phyloP scores from a whole-genome alignment of 2,888 invertebrate genomes.

The Cryptocephalus primarius region DNA sequence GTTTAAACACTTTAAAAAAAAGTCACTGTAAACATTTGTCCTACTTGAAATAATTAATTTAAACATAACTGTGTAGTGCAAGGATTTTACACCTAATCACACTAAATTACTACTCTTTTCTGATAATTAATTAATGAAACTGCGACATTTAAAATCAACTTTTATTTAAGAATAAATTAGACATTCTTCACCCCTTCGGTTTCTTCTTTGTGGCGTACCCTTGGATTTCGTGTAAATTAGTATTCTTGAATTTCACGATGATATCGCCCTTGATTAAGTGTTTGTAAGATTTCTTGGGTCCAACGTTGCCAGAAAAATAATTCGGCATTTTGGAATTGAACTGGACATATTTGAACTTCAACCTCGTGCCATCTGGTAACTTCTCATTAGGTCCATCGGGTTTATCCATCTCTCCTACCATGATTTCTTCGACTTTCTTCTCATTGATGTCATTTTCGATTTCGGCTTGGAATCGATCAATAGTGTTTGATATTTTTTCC shows the following conservation, averaged over 20 bases:
- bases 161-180: too few relatives aligned
- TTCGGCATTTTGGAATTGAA: conserved; percentile 16
- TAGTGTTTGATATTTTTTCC: conserved; percentile 21
- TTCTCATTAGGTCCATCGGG: conserved; percentile 22
- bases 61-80: too few relatives aligned
- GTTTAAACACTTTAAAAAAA: too few relatives aligned
- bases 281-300: conserved; percentile 27
- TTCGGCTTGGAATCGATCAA: conserved; percentile 32
- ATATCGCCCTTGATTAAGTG: conserved; percentile 33
- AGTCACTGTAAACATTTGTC: too few relatives aligned
- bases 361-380: conserved; percentile 21
- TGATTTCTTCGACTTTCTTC: conserved; percentile 14
- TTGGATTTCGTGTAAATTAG: conserved; percentile 29
- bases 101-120: too few relatives aligned
- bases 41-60: too few relatives aligned
- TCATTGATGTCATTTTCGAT: conserved; percentile 36
- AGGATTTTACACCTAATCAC: too few relatives aligned
- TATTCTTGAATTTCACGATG: conserved; percentile 26
- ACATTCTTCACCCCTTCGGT: too few relatives aligned
- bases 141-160: too few relatives aligned
- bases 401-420: conserved; percentile 25
- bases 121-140: too few relatives aligned
- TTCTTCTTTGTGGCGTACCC: conserved; percentile 22
- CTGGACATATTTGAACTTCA: conserved; percentile 26
- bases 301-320: conserved; percentile 14